These are phyloP conservation scores for Microctenopoma steveboyesi DNA, from an alignment of 2,797 vertebrate genomes.

Conservation along the genomic window DNA sequence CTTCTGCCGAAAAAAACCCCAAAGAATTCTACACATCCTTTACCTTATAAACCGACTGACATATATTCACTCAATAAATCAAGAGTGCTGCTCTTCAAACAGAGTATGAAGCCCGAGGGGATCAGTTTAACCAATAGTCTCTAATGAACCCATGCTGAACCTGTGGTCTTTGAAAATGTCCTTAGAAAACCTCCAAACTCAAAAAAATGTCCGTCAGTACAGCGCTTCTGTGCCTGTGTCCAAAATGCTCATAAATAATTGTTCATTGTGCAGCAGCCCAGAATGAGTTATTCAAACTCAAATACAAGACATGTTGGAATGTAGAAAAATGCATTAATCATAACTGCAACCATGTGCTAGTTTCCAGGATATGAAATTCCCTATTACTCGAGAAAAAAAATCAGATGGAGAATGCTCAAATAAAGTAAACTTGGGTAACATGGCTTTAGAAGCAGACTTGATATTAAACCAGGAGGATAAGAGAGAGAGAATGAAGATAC, in stretches of 20 bases:
- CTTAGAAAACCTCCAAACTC: conserved; percentile 43
- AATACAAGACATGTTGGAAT: conserved; percentile 47
- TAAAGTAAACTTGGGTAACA: conserved; percentile 16
- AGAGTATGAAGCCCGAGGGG: conserved; percentile 44
- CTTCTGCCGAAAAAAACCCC: conserved; percentile 7
- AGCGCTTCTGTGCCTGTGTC: conserved; percentile 25
- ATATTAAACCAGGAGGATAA: background rate
- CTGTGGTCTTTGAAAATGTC: conserved; percentile 22
- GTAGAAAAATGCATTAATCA: conserved; percentile 57
- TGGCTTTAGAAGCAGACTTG: conserved; percentile 20
- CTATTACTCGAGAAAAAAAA: conserved; percentile 33
- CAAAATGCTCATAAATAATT: conserved; percentile 72
- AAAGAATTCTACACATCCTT: conserved; percentile 32
- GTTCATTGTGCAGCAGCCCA: conserved; percentile 20
- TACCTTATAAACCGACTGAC: conserved; percentile 39
- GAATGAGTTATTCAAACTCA: conserved; percentile 51
- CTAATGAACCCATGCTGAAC: conserved; percentile 49
- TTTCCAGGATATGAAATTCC: conserved; percentile 36
- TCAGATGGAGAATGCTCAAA: conserved; percentile 4
- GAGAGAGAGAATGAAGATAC: background rate
- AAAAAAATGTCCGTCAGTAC: conserved; percentile 17
- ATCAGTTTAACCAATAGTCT: conserved; percentile 41
- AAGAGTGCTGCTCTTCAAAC: conserved; percentile 29
- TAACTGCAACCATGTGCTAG: conserved; percentile 30
- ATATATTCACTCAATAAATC: conserved; percentile 60